Conservation (phyloP, 2,888 invertebrate genomes). For the Eilema depressum region DNA sequence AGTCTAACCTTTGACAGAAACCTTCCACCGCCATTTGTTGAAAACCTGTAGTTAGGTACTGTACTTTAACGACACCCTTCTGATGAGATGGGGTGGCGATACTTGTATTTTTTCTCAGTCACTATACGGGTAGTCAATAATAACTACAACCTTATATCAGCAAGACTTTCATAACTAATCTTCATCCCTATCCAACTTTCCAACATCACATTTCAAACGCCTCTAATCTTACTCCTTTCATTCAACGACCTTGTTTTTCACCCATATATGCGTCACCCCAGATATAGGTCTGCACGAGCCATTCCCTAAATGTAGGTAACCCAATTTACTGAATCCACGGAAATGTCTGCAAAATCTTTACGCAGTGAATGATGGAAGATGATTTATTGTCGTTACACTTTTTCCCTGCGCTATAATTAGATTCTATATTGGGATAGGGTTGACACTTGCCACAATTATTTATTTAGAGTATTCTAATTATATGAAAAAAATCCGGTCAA, state of each 20-base stretch:
- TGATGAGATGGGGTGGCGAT: too few species aligned
- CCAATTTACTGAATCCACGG: constrained; percentile 7
- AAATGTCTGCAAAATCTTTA: constrained; percentile 34
- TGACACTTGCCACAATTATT: constrained; percentile 24
- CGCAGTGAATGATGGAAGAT: constrained; percentile 69
- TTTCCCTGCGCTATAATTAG: constrained; percentile 64
- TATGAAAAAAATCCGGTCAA: background rate
- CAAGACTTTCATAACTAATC: background rate
- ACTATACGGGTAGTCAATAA: too few species aligned
- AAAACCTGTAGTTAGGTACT: background rate
- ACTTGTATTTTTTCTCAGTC: too few species aligned
- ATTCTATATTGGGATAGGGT: constrained; percentile 48
- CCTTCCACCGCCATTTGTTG: background rate
- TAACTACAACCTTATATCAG: too few species aligned
- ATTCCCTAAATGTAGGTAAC: constrained; percentile 3
- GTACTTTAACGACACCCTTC: too few species aligned
- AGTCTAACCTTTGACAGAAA: background rate
- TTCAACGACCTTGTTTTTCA: background rate
- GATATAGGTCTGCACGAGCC: background rate
- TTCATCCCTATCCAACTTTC: background rate
- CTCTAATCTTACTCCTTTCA: background rate
- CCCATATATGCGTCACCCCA: background rate
- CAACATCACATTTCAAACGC: background rate
- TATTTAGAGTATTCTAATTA: background rate
- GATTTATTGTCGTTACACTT: constrained; percentile 68